Base-by-base conservation (phyloP, 2,113 vertebrate species). In the Cricetomys ansorgei region DNA sequence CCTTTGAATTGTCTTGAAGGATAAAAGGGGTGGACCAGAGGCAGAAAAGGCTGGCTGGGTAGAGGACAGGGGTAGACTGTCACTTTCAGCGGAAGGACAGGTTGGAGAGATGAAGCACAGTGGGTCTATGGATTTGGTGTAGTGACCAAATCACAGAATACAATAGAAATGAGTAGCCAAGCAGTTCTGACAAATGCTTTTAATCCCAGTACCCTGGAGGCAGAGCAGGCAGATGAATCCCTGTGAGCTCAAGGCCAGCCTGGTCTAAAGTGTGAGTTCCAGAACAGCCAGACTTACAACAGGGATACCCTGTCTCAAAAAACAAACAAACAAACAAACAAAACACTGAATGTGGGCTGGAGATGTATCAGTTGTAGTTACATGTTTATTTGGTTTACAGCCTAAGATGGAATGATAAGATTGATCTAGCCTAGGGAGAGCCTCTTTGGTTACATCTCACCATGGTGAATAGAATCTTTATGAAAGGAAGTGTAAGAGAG, bases 1-100 rank as follows among this genome's bases (percentile, higher is more conserved):
- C 62, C 43, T 15, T 57, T 90, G 40, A 92, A 40, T 23, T 92
- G 17, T 88, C 9, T 88, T 96, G 48, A 88, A 93, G 45, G 64
- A 37, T 75, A 65, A 90, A 31, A 96, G 80, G 23, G 92, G 79
- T 89, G n/a, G 55, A 13, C 69, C 15, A 21, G 37, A 92, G 81
- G 92, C 77, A 59, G 80, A 50, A 81, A 80, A 48, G 37, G 2
- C 15, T 65, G 40, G 43, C 9, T 80, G 59, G 64, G 55, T 40
- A 86, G 53, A 86, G 6, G 40, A 81, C n/a, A 85, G 31, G 53
- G 85, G 64, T 25, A 70, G 70, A 84, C 45, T 50, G 25, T 43
- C 48, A 62, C 19, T 72, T 13, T 16, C 81, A 37, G 81, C 9
- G 31, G 57, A n/a, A 53, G 48, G 67, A 37, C 19, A 57, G 57